These are phyloP conservation scores for Megalopta genalis DNA, from an alignment of 1,140 invertebrate genomes.

Conservation along the genomic window DNA sequence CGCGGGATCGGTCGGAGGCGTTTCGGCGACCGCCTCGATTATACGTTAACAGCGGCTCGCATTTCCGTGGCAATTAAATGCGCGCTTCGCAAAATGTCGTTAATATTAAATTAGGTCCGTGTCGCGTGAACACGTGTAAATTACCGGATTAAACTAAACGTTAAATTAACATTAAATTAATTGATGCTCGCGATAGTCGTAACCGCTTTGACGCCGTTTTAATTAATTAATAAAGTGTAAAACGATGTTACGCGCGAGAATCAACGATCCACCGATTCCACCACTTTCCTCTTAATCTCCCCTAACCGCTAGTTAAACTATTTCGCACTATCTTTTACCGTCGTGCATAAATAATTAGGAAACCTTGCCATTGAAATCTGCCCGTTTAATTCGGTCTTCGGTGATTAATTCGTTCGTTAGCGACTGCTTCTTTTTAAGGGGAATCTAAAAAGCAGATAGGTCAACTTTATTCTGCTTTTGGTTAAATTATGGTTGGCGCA, in stretches of 20 bases:
- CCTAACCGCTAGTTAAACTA: neutral
- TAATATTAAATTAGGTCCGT: conserved; percentile 51
- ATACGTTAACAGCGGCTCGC: conserved; percentile 34
- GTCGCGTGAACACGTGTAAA: conserved; percentile 31
- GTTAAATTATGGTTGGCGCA: no score
- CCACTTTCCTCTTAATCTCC: neutral
- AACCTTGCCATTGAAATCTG: no score
- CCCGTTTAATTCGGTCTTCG: no score
- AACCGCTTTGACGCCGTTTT: conserved; percentile 8
- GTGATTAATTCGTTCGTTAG: no score
- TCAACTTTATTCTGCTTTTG: no score
- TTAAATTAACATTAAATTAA: conserved; percentile 50
- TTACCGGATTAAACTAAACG: conserved; percentile 43
- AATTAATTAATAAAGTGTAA: conserved; percentile 25
- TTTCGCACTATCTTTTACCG: no score
- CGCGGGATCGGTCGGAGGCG: conserved; percentile 26
- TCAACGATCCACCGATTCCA: no score
- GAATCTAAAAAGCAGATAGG: no score
- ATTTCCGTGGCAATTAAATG: conserved; percentile 50
- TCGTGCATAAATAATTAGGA: no score
- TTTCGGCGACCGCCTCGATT: conserved; percentile 35
- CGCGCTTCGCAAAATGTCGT: conserved; percentile 37
- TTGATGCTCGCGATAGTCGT: conserved; percentile 8
- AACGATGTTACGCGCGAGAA: neutral
- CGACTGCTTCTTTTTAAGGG: no score